These are phyloP conservation scores for Parus major DNA, from an alignment of 2,113 vertebrate species.

Conservation along the genomic window DNA sequence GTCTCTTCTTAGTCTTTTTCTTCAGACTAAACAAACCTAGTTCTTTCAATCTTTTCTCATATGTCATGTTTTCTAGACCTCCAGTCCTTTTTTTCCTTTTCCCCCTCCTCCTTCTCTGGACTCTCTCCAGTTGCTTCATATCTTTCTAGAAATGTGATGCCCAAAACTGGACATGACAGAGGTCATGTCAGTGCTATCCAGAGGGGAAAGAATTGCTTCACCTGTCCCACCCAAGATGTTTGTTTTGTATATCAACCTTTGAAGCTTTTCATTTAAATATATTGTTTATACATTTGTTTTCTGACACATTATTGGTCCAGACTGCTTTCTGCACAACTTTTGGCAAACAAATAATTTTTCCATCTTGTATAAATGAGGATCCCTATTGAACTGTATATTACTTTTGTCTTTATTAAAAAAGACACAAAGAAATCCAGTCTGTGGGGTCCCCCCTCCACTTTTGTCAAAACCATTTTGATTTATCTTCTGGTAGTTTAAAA, in stretches of 20 bases:
- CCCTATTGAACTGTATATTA: background rate
- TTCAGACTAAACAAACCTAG: slow-evolving; percentile 64
- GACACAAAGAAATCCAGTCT: background rate
- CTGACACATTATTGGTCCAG: background rate
- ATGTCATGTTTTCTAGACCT: slow-evolving; percentile 40
- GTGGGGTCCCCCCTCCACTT: background rate
- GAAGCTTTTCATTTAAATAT: background rate
- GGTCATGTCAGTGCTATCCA: background rate
- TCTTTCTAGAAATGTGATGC: slow-evolving; percentile 19
- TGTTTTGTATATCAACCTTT: background rate
- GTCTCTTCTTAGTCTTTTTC: slow-evolving; percentile 38
- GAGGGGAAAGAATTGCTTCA: background rate
- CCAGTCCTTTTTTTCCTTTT: background rate
- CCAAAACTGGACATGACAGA: background rate
- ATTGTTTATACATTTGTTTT: background rate
- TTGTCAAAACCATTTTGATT: background rate
- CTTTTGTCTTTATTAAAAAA: background rate
- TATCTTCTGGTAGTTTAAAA: background rate
- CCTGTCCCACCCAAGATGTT: background rate
- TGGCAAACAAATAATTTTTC: background rate
- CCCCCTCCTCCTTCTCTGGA: background rate
- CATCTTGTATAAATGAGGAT: background rate
- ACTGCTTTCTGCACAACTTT: background rate
- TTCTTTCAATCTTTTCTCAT: slow-evolving; percentile 47
- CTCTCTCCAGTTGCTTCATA: background rate